Conservation (phyloP, 2,113 vertebrate species). For the Sus scrofa region DNA sequence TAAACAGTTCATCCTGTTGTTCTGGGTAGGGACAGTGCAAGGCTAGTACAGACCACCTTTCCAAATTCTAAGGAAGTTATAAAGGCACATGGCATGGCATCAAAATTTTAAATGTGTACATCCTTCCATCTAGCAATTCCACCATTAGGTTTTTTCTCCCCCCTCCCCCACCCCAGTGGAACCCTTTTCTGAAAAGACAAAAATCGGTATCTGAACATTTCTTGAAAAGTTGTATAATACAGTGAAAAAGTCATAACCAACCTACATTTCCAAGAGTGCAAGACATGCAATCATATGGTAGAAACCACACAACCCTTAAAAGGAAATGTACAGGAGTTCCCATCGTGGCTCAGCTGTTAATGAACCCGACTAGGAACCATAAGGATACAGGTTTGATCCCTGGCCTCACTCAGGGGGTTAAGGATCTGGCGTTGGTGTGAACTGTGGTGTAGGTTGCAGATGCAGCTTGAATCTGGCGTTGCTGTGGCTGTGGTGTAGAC, state of each 20-base stretch:
- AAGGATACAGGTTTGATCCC: no score
- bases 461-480: no score
- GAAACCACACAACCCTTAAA: background rate
- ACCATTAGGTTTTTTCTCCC: background rate
- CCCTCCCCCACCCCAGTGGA: background rate
- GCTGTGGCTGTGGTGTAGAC: no score
- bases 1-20: background rate
- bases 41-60: background rate
- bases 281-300: background rate
- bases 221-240: background rate
- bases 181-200: constrained; percentile 20
- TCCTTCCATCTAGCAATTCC: background rate
- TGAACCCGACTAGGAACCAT: no score
- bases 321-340: background rate
- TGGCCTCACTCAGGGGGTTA: no score
- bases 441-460: no score
- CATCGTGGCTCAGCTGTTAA: no score
- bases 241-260: background rate
- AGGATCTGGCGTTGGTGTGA: no score
- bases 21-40: background rate
- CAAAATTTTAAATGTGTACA: background rate
- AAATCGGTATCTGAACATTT: background rate
- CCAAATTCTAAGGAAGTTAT: background rate
- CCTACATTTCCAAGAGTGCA: background rate
- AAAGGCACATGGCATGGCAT: background rate